phyloP scores from a whole-genome alignment of 2,797 vertebrate species.

The Myotis myotis region DNA sequence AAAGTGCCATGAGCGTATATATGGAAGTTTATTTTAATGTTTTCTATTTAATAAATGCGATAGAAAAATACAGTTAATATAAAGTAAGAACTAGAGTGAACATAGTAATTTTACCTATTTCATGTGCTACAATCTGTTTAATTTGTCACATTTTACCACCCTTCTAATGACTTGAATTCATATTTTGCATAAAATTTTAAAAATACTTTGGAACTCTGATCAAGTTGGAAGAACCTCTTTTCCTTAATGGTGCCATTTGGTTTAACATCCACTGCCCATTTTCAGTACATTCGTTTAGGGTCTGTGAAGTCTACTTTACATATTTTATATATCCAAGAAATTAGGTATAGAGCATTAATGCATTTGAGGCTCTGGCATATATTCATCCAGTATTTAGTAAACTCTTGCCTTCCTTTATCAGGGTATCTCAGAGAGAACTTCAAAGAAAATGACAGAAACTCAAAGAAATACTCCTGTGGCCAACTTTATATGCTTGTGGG shows the following conservation, averaged over 20 bases:
- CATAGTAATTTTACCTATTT: background rate
- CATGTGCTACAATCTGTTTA: background rate
- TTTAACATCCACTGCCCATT: background rate
- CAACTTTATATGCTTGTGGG: conserved; percentile 5
- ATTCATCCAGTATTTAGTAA: background rate
- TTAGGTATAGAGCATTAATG: background rate
- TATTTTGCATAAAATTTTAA: conserved; percentile 22
- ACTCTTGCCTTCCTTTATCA: background rate
- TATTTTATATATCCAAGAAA: background rate
- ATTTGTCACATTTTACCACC: background rate
- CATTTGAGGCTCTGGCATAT: conserved; percentile 11
- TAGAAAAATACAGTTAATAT: conserved; percentile 49
- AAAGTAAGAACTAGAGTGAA: conserved; percentile 11
- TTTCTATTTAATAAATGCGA: conserved; percentile 9
- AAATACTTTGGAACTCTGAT: background rate
- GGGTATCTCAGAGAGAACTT: background rate
- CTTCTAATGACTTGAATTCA: conserved; percentile 18
- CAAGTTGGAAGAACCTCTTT: background rate
- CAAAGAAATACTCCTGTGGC: background rate
- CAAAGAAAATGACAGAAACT: background rate
- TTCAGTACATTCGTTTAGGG: background rate
- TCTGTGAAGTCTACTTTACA: background rate
- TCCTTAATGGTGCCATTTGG: background rate
- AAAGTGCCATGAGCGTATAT: background rate
- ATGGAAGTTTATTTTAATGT: background rate